Evolutionary conservation across 2,888 invertebrate genomes (phyloP).

Genomic region (Pimpla rufipes): DNA sequence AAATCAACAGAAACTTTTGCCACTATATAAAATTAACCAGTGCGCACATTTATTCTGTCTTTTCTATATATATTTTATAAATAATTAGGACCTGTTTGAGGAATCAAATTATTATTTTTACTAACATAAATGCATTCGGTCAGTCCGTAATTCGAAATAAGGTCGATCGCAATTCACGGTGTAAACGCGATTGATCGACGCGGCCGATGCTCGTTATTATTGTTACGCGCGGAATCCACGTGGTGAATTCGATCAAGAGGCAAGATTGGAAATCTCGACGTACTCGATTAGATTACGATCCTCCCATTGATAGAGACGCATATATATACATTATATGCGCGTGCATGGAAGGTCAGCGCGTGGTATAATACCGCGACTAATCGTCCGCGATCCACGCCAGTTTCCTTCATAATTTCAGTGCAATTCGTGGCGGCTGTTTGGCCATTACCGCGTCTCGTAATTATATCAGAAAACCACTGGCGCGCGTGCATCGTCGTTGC

Average conservation of each 20-base stretch:
- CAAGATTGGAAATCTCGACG: constrained; percentile 27
- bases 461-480: constrained; percentile 43
- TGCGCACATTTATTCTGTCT: too few species aligned
- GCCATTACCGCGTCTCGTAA: constrained; percentile 38
- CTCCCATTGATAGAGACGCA: constrained; percentile 3
- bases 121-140: too few species aligned
- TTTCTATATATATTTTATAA: too few species aligned
- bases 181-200: too few species aligned
- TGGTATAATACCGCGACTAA: constrained; percentile 38
- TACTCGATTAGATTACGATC: constrained; percentile 1
- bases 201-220: background rate
- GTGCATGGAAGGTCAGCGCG: constrained; percentile 44
- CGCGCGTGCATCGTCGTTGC: constrained; percentile 11
- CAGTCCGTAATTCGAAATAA: too few species aligned
- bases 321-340: background rate
- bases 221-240: constrained; percentile 2
- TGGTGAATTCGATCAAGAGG: constrained; percentile 11
- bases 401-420: constrained; percentile 43
- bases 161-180: too few species aligned
- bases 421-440: constrained; percentile 41
- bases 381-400: constrained; percentile 39
- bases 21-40: too few species aligned
- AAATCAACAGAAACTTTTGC: too few species aligned
- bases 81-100: too few species aligned
- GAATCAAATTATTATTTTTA: too few species aligned